Base-by-base conservation (phyloP, 2,888 invertebrate species). In the Apamea crenata region DNA sequence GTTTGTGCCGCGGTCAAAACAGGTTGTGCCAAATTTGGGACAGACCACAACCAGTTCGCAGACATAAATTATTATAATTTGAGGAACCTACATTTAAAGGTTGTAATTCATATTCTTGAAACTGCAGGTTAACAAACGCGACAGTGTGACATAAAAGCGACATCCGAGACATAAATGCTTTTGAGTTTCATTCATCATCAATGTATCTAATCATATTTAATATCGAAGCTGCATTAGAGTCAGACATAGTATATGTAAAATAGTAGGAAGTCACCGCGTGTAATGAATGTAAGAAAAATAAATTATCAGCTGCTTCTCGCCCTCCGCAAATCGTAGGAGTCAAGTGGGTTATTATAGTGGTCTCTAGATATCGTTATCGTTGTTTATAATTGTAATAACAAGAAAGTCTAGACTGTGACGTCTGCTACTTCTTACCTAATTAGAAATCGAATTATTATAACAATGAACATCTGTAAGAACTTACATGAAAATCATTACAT, bases 1-100 rank as follows among this genome's bases (percentile, higher is more conserved):
- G 91, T 93, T 91, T 91, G 92, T 91, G 87, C 78, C 87, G 78
- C 84, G 81, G 40, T 53, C 16, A 77, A 86, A 92, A 94, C 94
- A 92, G 91, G 94, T 94, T 93, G 91, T 84, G 82, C 92, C 91
- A 90, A 93, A 93, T 93, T 93, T 89, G 91, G 94, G 90, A 88
- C 92, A 88, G 74, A 59, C 65, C 53, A 68, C 74, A 77, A 90
- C 84, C 87, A 85, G 89, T 89, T 89, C 75, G 61, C 74, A 69
- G 79, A 82, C 83, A 80, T 83, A 76, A 86, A 88, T 89, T 90
- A 90, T 68, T 56, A 70, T 84, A 87, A 84, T 86, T 80, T 83
- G 78, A 80, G 53, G 81, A 90, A 82, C 83, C 78, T 80, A 82
- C 79, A 82, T 81, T 83, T 74, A 80, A 78, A 85, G 75, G 69